These are phyloP conservation scores for Mechanitis messenoides DNA, from an alignment of 2,888 invertebrate species.

Conservation along the genomic window DNA sequence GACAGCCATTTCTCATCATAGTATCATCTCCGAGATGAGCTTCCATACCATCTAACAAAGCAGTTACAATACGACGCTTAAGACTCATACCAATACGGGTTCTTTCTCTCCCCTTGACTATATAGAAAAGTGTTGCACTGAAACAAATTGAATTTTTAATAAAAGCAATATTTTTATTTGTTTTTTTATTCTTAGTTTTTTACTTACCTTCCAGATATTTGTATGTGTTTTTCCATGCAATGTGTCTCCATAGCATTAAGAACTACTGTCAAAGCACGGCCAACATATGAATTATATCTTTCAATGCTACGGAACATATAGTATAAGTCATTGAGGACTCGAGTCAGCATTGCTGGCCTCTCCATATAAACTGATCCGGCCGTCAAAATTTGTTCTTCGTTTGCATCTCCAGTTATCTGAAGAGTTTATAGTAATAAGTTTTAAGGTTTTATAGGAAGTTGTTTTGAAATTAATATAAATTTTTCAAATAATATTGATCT, in stretches of 20 bases:
- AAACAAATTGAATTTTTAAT: not conserved
- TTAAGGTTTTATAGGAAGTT: too few species aligned
- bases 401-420: constrained; percentile 93
- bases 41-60: constrained; percentile 92
- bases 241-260: constrained; percentile 94
- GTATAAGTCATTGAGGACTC: constrained; percentile 94
- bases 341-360: constrained; percentile 85
- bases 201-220: constrained; percentile 91
- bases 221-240: constrained; percentile 90
- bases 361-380: constrained; percentile 91
- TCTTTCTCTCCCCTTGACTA: constrained; percentile 91
- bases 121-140: constrained; percentile 96
- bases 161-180: not conserved
- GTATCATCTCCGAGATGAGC: constrained; percentile 89
- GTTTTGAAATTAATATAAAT: too few species aligned
- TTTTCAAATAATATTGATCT: too few species aligned
- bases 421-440: not conserved
- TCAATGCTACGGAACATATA: constrained; percentile 87
- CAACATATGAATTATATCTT: constrained; percentile 82
- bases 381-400: constrained; percentile 91
- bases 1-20: constrained; percentile 97
- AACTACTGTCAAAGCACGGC: constrained; percentile 86
- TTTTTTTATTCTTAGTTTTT: not conserved
- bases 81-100: constrained; percentile 82
- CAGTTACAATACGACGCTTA: constrained; percentile 87